Base-by-base conservation (phyloP, 2,797 vertebrate species). In the Emys orbicularis region DNA sequence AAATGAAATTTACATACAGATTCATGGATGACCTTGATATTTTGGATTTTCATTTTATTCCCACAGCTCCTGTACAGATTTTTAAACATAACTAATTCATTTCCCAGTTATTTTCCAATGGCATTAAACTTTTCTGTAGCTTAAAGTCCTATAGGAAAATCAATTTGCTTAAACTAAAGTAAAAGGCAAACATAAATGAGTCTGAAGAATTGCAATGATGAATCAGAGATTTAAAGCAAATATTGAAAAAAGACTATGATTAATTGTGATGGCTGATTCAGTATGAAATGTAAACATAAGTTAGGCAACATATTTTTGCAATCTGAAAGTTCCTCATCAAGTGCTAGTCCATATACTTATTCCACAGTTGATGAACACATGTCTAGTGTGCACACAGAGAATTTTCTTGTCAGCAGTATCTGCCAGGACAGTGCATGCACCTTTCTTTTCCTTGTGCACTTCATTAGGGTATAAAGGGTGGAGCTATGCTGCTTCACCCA, bases 251-350 rank as follows among this genome's bases (percentile, higher is more conserved):
- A 31, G 3, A 74, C 0, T 56, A 10, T 23, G 25, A 8, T 74
- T 87, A 76, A 85, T 84, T 83, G 27, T 72, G 86, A 77, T 12
- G 21, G 52, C 81, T 74, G 54, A 11, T 5, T 91, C 19, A 44
- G 8, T 41, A 93, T 83, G 44, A 76, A 93, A 91, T 93, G 41
- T 49, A 92, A 92, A 47, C 47, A 74, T 80, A 86, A 82, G 13
- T 27, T 86, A 74, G 12, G 57, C 9, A 76, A 72, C 1, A 37
- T 90, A 12, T 56, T 92, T 86, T n/a, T 56, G 77, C 81, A 31
- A 85, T 92, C 37, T 50, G 49, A 13, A 94, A 88, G 31, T 79
- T 83, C 37, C 19, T 25, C 21, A 72, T 41, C 21, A 23, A 72
- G 10, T 72, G 37, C 19, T 41, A 41, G 19, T 41, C 68, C 37